Base-by-base conservation (phyloP, 2,797 vertebrate species). In the Antrozous pallidus region DNA sequence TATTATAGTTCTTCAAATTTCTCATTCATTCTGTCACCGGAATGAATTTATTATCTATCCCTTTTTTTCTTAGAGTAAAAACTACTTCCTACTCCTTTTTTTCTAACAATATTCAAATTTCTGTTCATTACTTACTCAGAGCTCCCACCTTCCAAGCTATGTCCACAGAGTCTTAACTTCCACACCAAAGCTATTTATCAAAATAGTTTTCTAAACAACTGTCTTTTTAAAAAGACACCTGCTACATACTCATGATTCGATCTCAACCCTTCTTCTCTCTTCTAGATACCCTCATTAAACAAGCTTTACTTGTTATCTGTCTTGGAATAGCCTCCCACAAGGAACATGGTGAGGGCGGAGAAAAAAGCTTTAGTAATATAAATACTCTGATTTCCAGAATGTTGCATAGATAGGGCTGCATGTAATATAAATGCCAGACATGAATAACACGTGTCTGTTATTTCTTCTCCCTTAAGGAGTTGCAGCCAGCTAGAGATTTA, bases 141-240 rank as follows among this genome's bases (percentile, higher is more conserved):
- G 2, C 49, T 92, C 24, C 71, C 17, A 31, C 7, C 36, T 90
- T 78, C 26, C 6, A 87, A 80, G 51, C 14, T 54, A 36, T 88
- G 12, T 51, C 82, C 49, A 40, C 11, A 49, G 49, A 31, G 51
- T 51, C 61, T 67, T 82, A 33, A 42, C 75, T 91, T 92, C 45
- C n/a, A 79, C 24, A 75, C 2, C 33, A 92, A 79, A 88, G 9
- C 67, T 94, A 78, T 65, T 78, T 87, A 94, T 81, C 67, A 84
- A 91, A 95, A 78, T 78, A 77, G 87, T 92, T 95, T 94, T 42
- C 20, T 90, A 67, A 91, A 82, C 67, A 92, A 91, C 67, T 63
- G 70, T 45, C 58, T 77, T 93, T 74, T 47, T 93, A 74, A 87
- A 65, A 70, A 47, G 5, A 17, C 26, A 31, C 54, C 38, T 84